Evolutionary conservation across 2,113 vertebrate genomes (phyloP), one percentile per base, ranked within the genome.

Genomic region (Gopherus evgoodei): DNA sequence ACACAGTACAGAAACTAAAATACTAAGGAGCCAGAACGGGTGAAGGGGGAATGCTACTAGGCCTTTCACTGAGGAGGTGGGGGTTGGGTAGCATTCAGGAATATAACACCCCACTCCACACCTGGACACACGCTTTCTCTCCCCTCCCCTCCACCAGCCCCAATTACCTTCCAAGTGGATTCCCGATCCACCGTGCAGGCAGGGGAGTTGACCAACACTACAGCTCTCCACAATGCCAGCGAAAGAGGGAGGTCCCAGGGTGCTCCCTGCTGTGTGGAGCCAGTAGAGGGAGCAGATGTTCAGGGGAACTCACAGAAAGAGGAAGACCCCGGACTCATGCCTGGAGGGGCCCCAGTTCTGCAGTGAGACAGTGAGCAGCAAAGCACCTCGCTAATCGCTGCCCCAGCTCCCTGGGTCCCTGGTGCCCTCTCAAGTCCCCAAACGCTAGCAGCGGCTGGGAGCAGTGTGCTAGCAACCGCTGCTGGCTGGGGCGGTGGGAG

Each of bases 31-130:
- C n/a, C 91, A 90, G 90, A 44, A 94, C 92, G 29, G 47, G 91
- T 93, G 87, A 90, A 69, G 54, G 90, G 90, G 93, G 95, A 93
- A 92, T 92, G 90, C 95, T 90, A 91, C 90, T 93, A 91, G 87
- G 91, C 90, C 97, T 97, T 97, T 96, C 97, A 96, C 65, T 88
- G 87, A 44, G 91, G 85, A 1, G 89, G 90, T 31, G 0, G 93
- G 90, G 95, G 42, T 94, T 96, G 95, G 96, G 94, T 93, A 93
- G 96, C 90, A 95, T 89, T 91, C 94, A 49, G 96, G 86, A 47
- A 91, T 79, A 17, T 16, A 96, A 57, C 84, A 50, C 8, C 35
- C 62, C 35, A n/a, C 19, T 35, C 65, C 83, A 84, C 81, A 52
- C 69, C 59, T 75, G 81, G 93, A 69, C 62, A 14, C 83, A 78